Evolutionary conservation across 2,888 invertebrate species (phyloP), one percentile per base, ranked within the genome.

Genomic region (Heterodera filipjevi): DNA sequence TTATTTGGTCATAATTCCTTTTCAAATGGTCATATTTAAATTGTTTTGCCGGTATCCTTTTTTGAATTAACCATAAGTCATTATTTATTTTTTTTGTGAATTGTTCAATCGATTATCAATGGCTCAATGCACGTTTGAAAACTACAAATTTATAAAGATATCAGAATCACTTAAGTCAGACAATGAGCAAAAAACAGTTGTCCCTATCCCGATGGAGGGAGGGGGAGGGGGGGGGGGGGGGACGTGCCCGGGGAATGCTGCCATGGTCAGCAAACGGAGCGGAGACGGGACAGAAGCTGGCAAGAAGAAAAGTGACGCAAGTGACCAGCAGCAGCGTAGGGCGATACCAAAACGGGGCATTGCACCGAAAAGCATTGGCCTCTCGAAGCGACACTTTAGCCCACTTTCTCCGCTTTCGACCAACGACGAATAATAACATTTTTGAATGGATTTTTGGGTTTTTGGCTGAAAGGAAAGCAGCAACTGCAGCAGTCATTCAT

Each of bases 211-310:
- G n/a, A 8, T 46, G 3, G 5, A 19, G 73, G 1, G 16, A 5
- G 59, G 10, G 10, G 59, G 39, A 12, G 35, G 19, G 35, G 68
- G 68, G 19, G 35, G 5, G 19, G 33, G 35, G 19, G 35, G 5
- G 3, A 22, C 30, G 32, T 73, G 64, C 73, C 73, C 35, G 46
- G 39, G 73, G 73, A 27, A 73, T 16, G 35, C 59, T 49, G 35
- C n/a, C 35, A n/a, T 73, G 27, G 44, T 73, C 73, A 10, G 73
- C 73, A 27, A 73, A 30, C 12, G 44, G 35, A 27, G 73, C 73
- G 22, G 27, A 19, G n/a, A 73, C 59, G 22, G 73, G 2, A n/a
- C 33, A 27, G 35, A 73, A 49, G 22, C 33, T 14, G 12, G 30
- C 35, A 12, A 73, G n/a, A 16, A 73, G 10, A 1, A 73, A 46